phyloP scores from a whole-genome alignment of 2,888 invertebrate species.

The Globia sparganii region DNA sequence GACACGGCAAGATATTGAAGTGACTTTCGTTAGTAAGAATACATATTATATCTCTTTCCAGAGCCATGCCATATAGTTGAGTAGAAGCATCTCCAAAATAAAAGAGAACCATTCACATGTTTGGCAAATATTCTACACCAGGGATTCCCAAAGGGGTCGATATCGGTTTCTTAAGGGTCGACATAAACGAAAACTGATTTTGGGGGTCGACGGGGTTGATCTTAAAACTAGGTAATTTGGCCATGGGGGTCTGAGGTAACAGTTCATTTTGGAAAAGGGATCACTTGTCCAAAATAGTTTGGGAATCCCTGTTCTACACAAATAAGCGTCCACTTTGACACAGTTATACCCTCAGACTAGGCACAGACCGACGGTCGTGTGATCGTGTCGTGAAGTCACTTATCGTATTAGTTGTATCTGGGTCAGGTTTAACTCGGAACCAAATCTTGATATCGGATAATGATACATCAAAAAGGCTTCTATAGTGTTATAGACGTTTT shows the following conservation, averaged over 20 bases:
- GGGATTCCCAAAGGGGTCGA: too few relatives aligned
- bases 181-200: too few relatives aligned
- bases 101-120: neutral
- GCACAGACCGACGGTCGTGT: constrained; percentile 37
- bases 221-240: too few relatives aligned
- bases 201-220: too few relatives aligned
- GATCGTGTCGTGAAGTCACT: constrained; percentile 46
- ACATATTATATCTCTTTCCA: neutral
- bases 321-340: constrained; percentile 23
- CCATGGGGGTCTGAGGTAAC: too few relatives aligned
- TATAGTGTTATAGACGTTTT: neutral
- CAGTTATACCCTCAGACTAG: constrained; percentile 7
- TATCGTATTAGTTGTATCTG: constrained; percentile 51
- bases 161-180: too few relatives aligned
- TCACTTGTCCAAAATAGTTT: too few relatives aligned
- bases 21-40: neutral
- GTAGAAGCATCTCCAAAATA: neutral
- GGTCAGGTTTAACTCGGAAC: constrained; percentile 39
- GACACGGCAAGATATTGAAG: neutral
- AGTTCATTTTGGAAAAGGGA: too few relatives aligned
- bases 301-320: too few relatives aligned
- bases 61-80: neutral
- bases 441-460: constrained; percentile 36
- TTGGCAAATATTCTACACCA: neutral
- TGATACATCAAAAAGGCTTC: neutral